These are phyloP conservation scores for Mylabris sibirica DNA, from an alignment of 2,888 invertebrate species.

Conservation along the genomic window DNA sequence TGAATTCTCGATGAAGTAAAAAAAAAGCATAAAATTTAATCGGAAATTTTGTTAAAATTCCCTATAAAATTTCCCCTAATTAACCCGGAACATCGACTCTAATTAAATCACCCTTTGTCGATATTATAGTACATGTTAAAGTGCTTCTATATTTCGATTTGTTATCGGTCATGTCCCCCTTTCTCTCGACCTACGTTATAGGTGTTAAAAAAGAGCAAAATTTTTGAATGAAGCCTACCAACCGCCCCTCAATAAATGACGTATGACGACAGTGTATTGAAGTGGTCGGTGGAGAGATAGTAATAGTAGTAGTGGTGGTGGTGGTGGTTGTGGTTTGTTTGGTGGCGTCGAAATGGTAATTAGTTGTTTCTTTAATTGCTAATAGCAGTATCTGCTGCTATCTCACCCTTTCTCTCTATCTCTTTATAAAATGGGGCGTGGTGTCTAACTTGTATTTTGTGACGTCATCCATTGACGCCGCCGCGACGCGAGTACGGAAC, in stretches of 20 bases:
- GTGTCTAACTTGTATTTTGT: constrained; percentile 55
- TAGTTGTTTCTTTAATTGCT: constrained; percentile 37
- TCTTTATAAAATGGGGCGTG: constrained; percentile 47
- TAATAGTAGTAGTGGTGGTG: not conserved
- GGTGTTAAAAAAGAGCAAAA: not conserved
- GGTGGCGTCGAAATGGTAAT: constrained; percentile 29
- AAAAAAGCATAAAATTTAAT: not conserved
- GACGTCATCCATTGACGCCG: constrained; percentile 68
- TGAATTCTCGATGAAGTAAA: too few relatives aligned
- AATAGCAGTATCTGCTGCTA: constrained; percentile 25
- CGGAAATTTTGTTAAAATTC: not conserved
- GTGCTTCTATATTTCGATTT: not conserved
- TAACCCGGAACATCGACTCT: not conserved
- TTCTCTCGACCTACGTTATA: not conserved
- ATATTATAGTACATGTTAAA: not conserved
- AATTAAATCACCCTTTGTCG: not conserved
- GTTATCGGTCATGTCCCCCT: not conserved
- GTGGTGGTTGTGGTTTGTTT: too few relatives aligned
- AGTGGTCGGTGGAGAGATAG: not conserved
- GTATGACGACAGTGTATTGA: not conserved
- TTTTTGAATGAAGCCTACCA: constrained; percentile 11
- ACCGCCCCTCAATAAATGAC: not conserved
- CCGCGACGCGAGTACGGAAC: constrained; percentile 54
- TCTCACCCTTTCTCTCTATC: not conserved
- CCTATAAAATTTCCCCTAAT: not conserved